A percentile compares a stretch with the other conserved stretches of the same genome.
Evolutionary conservation across 2,113 vertebrate genomes (phyloP).

Genomic region (Panthera tigris): DNA sequence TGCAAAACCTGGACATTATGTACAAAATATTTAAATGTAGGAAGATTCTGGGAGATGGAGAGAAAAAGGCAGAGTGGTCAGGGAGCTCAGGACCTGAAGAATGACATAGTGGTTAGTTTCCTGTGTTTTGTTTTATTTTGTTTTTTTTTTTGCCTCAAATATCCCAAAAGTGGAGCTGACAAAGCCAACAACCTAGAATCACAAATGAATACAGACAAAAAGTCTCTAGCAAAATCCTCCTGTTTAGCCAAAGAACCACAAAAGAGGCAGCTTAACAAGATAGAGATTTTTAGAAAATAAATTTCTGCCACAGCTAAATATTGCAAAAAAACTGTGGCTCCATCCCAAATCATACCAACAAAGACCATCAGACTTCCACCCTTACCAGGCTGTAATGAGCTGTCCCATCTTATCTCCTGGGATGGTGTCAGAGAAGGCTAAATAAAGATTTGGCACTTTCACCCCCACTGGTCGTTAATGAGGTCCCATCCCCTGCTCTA

Average conservation of each 20-base stretch:
- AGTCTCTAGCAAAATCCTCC: neutral
- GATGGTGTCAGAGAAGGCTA: neutral
- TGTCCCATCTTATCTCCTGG: neutral
- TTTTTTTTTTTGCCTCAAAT: neutral
- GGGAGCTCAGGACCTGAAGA: neutral
- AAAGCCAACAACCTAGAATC: neutral
- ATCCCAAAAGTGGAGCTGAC: neutral
- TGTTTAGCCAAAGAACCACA: neutral
- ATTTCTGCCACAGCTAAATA: neutral
- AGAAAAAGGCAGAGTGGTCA: neutral
- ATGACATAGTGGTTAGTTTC: neutral
- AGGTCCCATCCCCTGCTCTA: neutral
- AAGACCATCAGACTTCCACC: neutral
- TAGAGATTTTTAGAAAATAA: constrained; percentile 13
- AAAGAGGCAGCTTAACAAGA: neutral
- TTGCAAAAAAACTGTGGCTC: neutral
- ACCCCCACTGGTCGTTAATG: neutral
- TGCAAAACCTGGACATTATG: neutral
- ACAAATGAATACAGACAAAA: neutral
- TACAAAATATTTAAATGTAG: neutral
- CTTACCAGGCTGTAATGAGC: neutral
- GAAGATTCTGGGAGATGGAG: neutral
- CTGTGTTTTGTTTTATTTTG: neutral
- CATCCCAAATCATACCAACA: neutral
- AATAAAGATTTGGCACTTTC: neutral